Conservation (phyloP, 2,113 vertebrate genomes). For the Pao palembangensis region DNA sequence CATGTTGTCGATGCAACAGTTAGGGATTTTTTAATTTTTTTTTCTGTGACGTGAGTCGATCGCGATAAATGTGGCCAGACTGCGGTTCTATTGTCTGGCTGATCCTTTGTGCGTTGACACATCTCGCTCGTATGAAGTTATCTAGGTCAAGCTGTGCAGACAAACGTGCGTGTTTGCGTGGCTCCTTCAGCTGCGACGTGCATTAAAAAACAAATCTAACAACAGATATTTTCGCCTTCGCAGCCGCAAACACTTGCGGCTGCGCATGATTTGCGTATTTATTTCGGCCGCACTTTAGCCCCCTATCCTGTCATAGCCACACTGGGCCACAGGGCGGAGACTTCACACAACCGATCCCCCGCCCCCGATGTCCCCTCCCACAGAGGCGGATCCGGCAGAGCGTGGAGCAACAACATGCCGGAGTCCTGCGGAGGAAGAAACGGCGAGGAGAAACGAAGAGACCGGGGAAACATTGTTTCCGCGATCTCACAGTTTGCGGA, state of each 20-base stretch:
- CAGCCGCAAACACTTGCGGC: not conserved
- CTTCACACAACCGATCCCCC: not conserved
- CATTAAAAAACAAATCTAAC: not conserved
- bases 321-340: constrained; percentile 51
- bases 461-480: constrained; percentile 57
- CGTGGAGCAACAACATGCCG: constrained; percentile 71
- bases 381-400: constrained; percentile 43
- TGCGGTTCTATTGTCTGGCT: constrained; percentile 1
- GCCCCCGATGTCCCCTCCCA: constrained; percentile 5
- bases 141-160: constrained; percentile 44
- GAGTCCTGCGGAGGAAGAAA: constrained; percentile 25
- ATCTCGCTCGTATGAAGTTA: constrained; percentile 7
- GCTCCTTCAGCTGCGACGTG: constrained; percentile 3
- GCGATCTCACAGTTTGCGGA: constrained; percentile 67
- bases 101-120: constrained; percentile 7
- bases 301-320: constrained; percentile 24
- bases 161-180: constrained; percentile 21
- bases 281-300: not conserved
- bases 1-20: not conserved
- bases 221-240: not conserved
- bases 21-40: not conserved
- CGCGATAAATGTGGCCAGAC: not conserved
- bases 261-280: not conserved
- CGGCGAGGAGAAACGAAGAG: constrained; percentile 9
- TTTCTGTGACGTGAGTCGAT: not conserved